Conservation (phyloP, 2,797 vertebrate genomes). For the Tragelaphus eurycerus region DNA sequence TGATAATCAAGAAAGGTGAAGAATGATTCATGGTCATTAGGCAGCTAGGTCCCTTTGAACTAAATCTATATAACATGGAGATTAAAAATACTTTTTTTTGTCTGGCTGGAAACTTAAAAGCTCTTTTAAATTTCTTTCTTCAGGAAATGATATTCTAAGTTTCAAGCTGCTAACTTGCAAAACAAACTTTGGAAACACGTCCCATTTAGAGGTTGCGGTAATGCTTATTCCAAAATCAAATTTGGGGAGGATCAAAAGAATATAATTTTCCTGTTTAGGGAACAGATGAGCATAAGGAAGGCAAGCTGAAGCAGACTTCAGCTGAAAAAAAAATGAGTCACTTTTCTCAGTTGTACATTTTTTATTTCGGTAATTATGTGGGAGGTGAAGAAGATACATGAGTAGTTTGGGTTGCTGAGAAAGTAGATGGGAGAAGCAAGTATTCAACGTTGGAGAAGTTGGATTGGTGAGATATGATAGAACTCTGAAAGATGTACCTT, state of each 20-base stretch:
- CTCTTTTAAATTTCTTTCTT: neutral
- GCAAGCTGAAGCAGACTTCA: constrained; percentile 44
- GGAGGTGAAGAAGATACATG: constrained; percentile 44
- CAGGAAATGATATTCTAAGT: constrained; percentile 43
- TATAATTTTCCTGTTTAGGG: constrained; percentile 26
- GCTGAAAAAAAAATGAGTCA: constrained; percentile 52
- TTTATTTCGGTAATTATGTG: constrained; percentile 62
- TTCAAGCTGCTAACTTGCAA: constrained; percentile 41
- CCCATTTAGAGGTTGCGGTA: constrained; percentile 28
- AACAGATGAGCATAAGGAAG: constrained; percentile 38
- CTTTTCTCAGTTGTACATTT: constrained; percentile 65
- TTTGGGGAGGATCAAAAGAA: constrained; percentile 30
- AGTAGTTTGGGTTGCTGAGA: constrained; percentile 43
- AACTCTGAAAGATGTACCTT: neutral
- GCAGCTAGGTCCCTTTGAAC: neutral
- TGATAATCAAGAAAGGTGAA: neutral
- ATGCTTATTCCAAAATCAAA: constrained; percentile 29
- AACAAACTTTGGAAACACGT: constrained; percentile 34
- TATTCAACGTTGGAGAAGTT: neutral
- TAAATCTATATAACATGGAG: constrained; percentile 7
- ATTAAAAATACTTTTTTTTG: neutral
- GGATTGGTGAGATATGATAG: neutral
- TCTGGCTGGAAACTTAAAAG: neutral
- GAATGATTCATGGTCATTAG: neutral
- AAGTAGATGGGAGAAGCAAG: neutral